Conservation (phyloP, 2,797 vertebrate genomes). For the Ceyx erithaca region DNA sequence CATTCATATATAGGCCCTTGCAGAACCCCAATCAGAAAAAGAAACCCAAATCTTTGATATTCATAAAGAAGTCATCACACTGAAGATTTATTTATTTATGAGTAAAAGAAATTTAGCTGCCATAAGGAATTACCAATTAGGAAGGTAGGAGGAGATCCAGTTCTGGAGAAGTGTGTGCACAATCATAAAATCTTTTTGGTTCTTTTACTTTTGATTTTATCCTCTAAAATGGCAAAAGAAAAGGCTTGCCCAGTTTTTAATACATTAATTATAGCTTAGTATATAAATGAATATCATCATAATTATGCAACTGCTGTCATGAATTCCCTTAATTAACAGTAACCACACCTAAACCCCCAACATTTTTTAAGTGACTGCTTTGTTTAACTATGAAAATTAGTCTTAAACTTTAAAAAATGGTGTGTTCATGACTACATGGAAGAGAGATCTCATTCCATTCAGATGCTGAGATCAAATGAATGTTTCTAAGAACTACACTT, state of each 20-base stretch:
- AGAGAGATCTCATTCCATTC: background rate
- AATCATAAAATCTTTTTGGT: background rate
- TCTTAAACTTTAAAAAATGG: background rate
- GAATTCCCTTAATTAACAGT: background rate
- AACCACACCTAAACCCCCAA: background rate
- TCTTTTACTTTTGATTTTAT: background rate
- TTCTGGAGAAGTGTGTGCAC: background rate
- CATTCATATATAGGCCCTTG: background rate
- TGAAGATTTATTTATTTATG: background rate
- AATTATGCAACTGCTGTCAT: background rate
- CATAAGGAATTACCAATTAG: background rate
- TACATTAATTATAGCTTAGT: background rate
- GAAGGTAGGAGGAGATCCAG: background rate
- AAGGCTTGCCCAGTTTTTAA: background rate
- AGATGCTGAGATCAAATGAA: background rate
- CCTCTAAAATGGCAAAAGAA: background rate
- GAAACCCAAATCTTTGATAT: background rate
- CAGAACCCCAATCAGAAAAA: background rate
- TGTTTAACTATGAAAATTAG: background rate
- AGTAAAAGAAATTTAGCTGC: background rate
- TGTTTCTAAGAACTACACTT: background rate
- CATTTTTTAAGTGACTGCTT: background rate
- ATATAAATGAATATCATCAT: background rate
- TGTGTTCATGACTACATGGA: background rate
- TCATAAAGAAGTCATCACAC: background rate